These are phyloP conservation scores for Diplodus puntazzo DNA, from an alignment of 2,797 vertebrate species.

Conservation along the genomic window DNA sequence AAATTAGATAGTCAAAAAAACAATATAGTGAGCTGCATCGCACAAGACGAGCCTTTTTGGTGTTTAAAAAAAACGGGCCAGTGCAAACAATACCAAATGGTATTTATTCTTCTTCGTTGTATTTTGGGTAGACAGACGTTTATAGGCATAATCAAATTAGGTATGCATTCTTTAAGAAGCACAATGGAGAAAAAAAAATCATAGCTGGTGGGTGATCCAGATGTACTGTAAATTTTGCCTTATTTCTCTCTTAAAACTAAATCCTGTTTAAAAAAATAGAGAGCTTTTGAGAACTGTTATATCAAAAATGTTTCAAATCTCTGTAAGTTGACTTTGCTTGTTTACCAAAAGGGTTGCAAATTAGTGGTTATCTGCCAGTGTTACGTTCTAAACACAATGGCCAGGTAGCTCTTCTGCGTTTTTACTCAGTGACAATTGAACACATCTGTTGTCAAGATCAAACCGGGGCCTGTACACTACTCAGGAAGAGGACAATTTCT, in stretches of 20 bases:
- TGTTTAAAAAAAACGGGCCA: conserved; percentile 5
- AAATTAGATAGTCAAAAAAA: conserved; percentile 48
- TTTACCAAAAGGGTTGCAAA: not conserved
- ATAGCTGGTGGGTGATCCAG: not conserved
- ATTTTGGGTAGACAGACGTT: not conserved
- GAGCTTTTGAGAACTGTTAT: not conserved
- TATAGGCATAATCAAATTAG: not conserved
- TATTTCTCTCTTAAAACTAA: not conserved
- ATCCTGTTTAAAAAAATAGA: not conserved
- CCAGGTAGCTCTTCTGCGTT: not conserved
- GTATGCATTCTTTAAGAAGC: not conserved
- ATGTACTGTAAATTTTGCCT: not conserved
- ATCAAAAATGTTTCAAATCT: not conserved
- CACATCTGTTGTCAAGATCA: not conserved
- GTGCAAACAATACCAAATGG: conserved; percentile 17
- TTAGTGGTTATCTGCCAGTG: not conserved
- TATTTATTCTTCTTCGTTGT: not conserved
- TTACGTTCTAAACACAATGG: not conserved
- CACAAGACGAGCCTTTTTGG: conserved; percentile 13
- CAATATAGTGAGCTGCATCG: conserved; percentile 7
- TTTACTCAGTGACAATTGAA: not conserved
- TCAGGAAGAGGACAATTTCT: conserved; percentile 1
- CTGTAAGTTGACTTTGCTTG: not conserved
- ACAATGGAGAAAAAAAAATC: not conserved
- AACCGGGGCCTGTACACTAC: not conserved